Base-by-base conservation (phyloP, 2,888 invertebrate species). In the Neoscelio sp. region DNA sequence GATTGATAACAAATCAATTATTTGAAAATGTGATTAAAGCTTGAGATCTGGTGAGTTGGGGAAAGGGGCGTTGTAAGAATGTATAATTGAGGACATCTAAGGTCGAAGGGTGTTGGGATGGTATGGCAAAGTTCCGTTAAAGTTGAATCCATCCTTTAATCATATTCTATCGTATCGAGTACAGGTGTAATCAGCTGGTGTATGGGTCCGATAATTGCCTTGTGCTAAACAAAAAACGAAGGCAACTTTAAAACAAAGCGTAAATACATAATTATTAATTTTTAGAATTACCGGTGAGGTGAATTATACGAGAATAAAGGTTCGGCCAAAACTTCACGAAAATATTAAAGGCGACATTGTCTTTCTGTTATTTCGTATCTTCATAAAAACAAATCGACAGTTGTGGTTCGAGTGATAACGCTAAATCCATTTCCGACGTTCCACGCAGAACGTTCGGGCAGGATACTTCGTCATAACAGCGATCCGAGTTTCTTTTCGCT, bases 121-220 rank as follows among this genome's bases (percentile, higher is more conserved):
- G 26, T 23, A 40, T 40, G 15, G 40, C 26, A 17, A 40, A 58
- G 13, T 58, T 28, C 58, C 28, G 28, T 42, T 58, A 40, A 15
- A 15, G 8, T 33, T 54, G 44, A n/a, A n/a, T n/a, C n/a, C 18
- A 33, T 33, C 42, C 8, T 20, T 38, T 28, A 50, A 40, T 65
- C 28, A 52, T 28, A 52, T 42, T 74, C 20, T 74, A 58, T 52
- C 64, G 48, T 60, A 56, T 33, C 23, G 13, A 52, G 23, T 60
- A 40, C 17, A 58, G 20, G 35, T 71, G 83, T 86, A 86, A 85
- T 82, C 87, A 89, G 89, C 89, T 89, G 89, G 89, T 89, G 83
- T 86, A 89, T 89, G 89, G 89, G 89, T 89, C 89, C 89, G 89
- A 89, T 75, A 85, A 84, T 82, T 86, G 84, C 85, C 60, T 70